Percentiles rank a stretch among this genome's conserved stretches.
These are phyloP conservation scores for Leiothrix lutea DNA, from an alignment of 2,113 vertebrate species.

Conservation along the genomic window DNA sequence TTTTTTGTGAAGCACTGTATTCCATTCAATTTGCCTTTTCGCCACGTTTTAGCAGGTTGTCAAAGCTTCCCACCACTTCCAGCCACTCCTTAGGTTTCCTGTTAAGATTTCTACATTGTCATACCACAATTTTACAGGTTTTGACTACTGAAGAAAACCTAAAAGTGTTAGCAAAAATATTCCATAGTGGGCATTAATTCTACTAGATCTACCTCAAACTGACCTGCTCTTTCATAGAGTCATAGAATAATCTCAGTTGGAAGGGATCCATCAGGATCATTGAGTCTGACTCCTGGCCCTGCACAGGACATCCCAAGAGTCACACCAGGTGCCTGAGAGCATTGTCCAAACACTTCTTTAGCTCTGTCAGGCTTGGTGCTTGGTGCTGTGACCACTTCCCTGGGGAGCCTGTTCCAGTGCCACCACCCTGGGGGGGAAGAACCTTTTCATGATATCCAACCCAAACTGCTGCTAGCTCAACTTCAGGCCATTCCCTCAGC, in stretches of 20 bases:
- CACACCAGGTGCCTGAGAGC: fast-evolving
- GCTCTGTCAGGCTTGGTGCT: neutral
- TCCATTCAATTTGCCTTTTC: neutral
- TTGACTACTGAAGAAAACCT: neutral
- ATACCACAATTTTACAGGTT: neutral
- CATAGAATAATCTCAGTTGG: neutral
- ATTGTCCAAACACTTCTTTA: neutral
- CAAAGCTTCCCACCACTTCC: neutral
- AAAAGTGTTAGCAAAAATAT: neutral
- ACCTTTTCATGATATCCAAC: neutral
- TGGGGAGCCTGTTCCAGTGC: neutral
- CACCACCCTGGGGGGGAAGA: neutral
- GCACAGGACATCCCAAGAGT: neutral
- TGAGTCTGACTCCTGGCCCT: neutral
- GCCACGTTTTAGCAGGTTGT: neutral
- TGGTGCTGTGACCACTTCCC: neutral
- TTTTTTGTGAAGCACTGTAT: neutral
- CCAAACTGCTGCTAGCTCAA: neutral
- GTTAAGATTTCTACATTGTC: neutral
- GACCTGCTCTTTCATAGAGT: neutral
- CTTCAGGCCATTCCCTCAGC: neutral
- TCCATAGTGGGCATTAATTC: neutral
- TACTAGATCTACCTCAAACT: neutral
- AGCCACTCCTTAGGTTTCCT: neutral
- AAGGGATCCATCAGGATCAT: neutral